phyloP scores from a whole-genome alignment of 2,797 vertebrate species.

The Martes flavigula region DNA sequence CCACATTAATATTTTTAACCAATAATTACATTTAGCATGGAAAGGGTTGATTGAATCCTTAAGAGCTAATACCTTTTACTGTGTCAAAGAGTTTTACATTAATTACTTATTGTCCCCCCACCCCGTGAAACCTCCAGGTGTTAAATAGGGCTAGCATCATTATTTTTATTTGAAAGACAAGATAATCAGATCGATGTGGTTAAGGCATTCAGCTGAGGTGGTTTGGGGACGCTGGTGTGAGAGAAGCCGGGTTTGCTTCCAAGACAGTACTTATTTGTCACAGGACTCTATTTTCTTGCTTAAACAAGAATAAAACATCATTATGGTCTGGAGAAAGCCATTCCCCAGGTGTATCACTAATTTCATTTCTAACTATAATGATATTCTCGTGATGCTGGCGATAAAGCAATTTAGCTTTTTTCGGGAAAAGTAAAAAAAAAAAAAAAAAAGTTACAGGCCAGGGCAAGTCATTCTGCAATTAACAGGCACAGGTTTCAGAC shows the following conservation, averaged over 20 bases:
- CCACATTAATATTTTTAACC: background rate
- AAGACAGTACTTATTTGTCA: background rate
- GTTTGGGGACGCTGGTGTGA: background rate
- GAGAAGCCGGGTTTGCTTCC: background rate
- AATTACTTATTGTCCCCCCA: background rate
- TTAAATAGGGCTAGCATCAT: background rate
- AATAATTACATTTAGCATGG: background rate
- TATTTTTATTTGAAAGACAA: slow-evolving; percentile 11
- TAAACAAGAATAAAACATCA: background rate
- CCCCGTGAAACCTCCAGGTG: background rate
- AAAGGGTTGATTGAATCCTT: background rate
- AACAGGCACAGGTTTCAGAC: background rate
- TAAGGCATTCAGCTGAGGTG: background rate
- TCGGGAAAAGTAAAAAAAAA: background rate
- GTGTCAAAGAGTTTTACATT: background rate
- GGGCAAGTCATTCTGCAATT: slow-evolving; percentile 42
- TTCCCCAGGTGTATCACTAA: slow-evolving; percentile 36
- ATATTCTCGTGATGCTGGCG: background rate
- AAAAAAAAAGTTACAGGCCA: background rate
- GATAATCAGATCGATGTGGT: background rate
- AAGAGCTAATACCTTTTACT: background rate
- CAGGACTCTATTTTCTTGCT: background rate
- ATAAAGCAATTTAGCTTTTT: slow-evolving; percentile 40
- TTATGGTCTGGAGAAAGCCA: background rate
- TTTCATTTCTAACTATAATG: slow-evolving; percentile 51